Evolutionary conservation across 2,113 vertebrate genomes (phyloP).

Genomic region (Erinaceus europaeus): DNA sequence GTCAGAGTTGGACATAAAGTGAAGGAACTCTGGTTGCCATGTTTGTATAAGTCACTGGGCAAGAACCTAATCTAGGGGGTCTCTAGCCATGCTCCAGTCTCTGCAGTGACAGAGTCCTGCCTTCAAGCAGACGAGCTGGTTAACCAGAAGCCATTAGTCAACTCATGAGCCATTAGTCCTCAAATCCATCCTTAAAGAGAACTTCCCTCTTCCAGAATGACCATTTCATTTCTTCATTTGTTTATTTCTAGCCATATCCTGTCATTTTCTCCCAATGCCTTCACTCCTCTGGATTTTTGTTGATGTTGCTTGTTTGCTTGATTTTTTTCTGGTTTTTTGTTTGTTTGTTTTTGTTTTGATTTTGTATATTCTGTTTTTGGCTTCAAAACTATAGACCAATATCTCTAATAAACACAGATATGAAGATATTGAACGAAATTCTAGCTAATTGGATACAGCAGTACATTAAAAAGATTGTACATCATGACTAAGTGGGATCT

Average conservation of each 20-base stretch:
- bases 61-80: neutral
- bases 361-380: no score
- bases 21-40: slow-evolving; percentile 34
- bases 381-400: no score
- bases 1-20: neutral
- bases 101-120: neutral
- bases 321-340: no score
- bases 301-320: no score
- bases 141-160: neutral
- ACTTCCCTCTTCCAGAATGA: neutral
- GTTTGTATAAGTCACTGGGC: neutral
- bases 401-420: no score
- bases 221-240: neutral
- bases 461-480: no score
- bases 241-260: neutral
- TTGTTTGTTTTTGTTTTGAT: no score
- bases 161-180: neutral
- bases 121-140: neutral
- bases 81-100: neutral
- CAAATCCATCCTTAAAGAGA: neutral
- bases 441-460: no score
- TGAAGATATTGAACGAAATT: no score
- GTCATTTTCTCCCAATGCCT: neutral
- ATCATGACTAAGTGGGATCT: no score
- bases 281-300: neutral